Evolutionary conservation across 2,113 vertebrate genomes (phyloP), one percentile per base, ranked within the genome.

Genomic region (Aplodontia rufa): DNA sequence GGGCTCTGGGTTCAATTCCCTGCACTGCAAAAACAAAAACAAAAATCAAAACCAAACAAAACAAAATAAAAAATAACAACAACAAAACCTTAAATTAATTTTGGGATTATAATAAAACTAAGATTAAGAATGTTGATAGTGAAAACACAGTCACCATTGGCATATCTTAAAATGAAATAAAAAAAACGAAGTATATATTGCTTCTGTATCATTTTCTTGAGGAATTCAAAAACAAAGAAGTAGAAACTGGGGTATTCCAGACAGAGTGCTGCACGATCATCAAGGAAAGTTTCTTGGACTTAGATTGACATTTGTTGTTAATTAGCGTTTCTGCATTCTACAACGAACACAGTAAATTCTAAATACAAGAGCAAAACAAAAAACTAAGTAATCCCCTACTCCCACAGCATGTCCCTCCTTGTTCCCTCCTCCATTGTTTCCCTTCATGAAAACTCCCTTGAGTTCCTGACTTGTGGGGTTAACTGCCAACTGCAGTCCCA

Each of bases 401-500:
- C 49, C 42, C 45, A 26, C 17, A 30, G 95, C 49, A 47, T 19
- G 14, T 62, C 10, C 32, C 94, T 30, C 93, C 90, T 96, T 97
- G 89, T 98, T 98, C 91, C 87, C 97, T 97, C 92, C 91, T 98
- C 98, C 98, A 98, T 98, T 98, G 97, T 98, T 98, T 96, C 96
- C 94, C 98, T 98, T 98, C 98, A 93, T 89, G 97, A 96, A 97
- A 98, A 98, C 98, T 96, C 97, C 94, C 94, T 95, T 96, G 97
- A 98, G 96, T 98, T 98, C 97, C 98, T 98, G 98, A 98, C 98
- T 98, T 80, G 97, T 97, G 98, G 98, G 98, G 92, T 92, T 98
- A 98, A 98, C 97, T 98, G 95, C 96, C 98, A 98, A 98, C 97
- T 98, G 97, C 97, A 98, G 97, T 98, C 98, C 98, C 98, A 98